Evolutionary conservation across 2,888 invertebrate species (phyloP), one percentile per base, ranked within the genome.

Genomic region (Polietes domitor): DNA sequence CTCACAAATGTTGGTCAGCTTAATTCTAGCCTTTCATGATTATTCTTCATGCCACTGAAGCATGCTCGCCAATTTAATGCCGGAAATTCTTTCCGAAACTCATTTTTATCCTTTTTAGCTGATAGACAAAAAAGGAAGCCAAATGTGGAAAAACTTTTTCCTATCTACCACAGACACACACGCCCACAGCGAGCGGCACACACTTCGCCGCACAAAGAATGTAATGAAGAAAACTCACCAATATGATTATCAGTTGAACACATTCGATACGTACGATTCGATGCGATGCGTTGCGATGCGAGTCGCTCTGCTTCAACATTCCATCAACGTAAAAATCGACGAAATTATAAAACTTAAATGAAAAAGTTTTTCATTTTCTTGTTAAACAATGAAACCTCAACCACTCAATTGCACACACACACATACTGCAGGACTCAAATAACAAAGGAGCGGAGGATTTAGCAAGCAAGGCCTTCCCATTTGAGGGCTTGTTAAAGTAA

Each of bases 331-430:
- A 74, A 75, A 77, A 55, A 65, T 79, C 58, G 58, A 72, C 55
- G 32, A 83, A 85, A 83, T 78, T 85, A 77, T 85, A 82, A 80
- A 85, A 85, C 85, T 85, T 85, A 53, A 85, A 81, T 83, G 86
- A 77, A 82, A 84, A 86, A 86, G 68, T 85, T 85, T 84, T 85
- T 55, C 61, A 61, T 80, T 83, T 79, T 63, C 73, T 80, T 79
- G 77, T 75, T 37, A 74, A 77, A 83, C 74, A 83, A 77, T 71
- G 71, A 77, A 80, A 83, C 80, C 80, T 72, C 83, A 83, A 80
- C 71, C 53, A 55, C 79, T 79, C 63, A 71, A 26, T 37, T 63
- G 55, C 26, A 43, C 47, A 19, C 32, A 24, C 12, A 61, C 28
- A 72, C 19, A 37, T 17, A 32, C 17, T 1, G 21, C 65, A 65